These are phyloP conservation scores for Peromyscus attwateri DNA, from an alignment of 2,797 vertebrate genomes.

Conservation along the genomic window DNA sequence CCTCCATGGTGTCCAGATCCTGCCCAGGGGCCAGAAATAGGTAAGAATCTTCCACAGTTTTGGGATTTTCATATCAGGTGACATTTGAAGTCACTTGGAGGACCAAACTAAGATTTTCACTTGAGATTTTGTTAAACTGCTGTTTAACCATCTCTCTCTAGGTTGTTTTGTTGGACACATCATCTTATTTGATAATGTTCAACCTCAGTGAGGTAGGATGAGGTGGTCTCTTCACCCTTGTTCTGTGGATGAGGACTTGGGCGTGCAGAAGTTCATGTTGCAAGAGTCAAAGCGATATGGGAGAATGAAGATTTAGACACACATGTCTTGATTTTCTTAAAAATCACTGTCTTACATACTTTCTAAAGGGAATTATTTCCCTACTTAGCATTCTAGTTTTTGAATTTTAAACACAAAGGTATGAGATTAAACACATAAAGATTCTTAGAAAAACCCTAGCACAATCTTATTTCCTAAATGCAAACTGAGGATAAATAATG, in stretches of 20 bases:
- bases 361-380: not conserved
- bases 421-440: not conserved
- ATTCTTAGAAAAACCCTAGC: not conserved
- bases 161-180: not conserved
- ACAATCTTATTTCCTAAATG: not conserved
- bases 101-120: not conserved
- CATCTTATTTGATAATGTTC: not conserved
- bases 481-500: not conserved
- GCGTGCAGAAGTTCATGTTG: not conserved
- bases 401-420: not conserved
- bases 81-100: not conserved
- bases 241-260: not conserved
- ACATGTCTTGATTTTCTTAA: conserved; percentile 21
- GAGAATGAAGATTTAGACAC: not conserved
- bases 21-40: conserved; percentile 38
- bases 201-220: not conserved
- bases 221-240: not conserved
- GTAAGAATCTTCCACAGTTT: not conserved
- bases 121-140: not conserved
- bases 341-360: not conserved
- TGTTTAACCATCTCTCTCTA: not conserved
- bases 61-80: not conserved
- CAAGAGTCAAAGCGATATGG: not conserved
- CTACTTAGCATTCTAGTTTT: not conserved
- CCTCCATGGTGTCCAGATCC: conserved; percentile 83